Conservation (phyloP, 2,797 vertebrate genomes). For the Channallabes apus region DNA sequence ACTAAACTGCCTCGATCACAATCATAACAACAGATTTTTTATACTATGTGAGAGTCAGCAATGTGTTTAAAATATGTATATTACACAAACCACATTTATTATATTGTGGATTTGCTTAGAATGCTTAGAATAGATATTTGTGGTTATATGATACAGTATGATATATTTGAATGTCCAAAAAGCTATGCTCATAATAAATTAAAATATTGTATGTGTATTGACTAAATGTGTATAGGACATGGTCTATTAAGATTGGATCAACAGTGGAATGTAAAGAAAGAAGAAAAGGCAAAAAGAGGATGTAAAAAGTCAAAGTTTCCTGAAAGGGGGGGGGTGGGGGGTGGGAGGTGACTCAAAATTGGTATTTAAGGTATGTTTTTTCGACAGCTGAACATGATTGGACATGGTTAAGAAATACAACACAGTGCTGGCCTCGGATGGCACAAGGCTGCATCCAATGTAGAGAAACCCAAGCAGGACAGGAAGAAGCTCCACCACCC, state of each 20-base stretch:
- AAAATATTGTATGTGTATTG: background rate
- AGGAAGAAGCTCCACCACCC: slow-evolving; percentile 61
- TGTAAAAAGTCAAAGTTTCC: slow-evolving; percentile 19
- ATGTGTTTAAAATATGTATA: slow-evolving; percentile 42
- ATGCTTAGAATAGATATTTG: background rate
- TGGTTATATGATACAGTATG: background rate
- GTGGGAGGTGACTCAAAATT: slow-evolving; percentile 64
- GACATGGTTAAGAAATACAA: slow-evolving; percentile 68
- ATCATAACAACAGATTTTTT: slow-evolving; percentile 73
- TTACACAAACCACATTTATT: background rate
- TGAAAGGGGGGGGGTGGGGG: slow-evolving; percentile 14
- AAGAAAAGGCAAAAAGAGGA: background rate
- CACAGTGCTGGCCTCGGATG: slow-evolving; percentile 74
- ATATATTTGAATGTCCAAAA: background rate
- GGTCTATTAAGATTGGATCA: background rate
- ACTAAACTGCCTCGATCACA: slow-evolving; percentile 61
- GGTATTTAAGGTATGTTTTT: slow-evolving; percentile 77
- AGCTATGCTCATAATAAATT: background rate
- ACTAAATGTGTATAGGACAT: background rate
- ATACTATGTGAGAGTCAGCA: slow-evolving; percentile 52
- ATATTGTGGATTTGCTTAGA: background rate
- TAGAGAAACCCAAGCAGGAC: slow-evolving; percentile 64
- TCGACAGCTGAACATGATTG: slow-evolving; percentile 79
- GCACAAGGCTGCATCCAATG: slow-evolving; percentile 73
- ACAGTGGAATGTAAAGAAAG: slow-evolving; percentile 2